Conservation (phyloP, 2,888 invertebrate species). For the Escarpia spicata region DNA sequence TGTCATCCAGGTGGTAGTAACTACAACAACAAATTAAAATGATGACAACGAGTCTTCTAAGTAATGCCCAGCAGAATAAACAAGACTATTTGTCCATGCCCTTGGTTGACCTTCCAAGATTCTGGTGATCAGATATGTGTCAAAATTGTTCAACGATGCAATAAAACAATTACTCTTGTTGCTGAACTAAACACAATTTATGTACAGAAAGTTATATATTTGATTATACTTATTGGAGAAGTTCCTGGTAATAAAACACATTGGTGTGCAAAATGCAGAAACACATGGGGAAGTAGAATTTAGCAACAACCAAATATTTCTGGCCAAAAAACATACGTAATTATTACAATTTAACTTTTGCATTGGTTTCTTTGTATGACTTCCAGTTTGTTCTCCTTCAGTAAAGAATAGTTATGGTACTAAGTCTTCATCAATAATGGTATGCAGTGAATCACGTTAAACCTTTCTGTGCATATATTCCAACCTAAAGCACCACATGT, state of each 20-base stretch:
- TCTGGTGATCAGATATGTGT: neutral
- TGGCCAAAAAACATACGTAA: too few relatives aligned
- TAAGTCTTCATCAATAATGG: neutral
- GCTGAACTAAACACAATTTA: neutral
- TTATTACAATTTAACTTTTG: neutral
- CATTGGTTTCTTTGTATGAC: neutral
- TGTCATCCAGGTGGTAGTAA: slow-evolving; percentile 61
- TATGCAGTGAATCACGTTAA: neutral
- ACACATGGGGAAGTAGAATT: too few relatives aligned
- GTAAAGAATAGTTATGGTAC: neutral
- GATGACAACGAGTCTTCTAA: neutral
- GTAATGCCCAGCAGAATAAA: neutral
- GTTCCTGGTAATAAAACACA: too few relatives aligned
- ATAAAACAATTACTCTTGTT: neutral
- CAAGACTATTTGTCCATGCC: neutral
- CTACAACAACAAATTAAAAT: slow-evolving; percentile 36
- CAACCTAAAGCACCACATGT: too few relatives aligned
- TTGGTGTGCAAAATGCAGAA: too few relatives aligned
- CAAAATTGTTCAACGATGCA: neutral
- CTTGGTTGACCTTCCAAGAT: neutral
- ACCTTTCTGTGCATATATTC: neutral
- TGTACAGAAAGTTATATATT: too few relatives aligned
- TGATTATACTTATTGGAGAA: too few relatives aligned
- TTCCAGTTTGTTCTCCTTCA: neutral
- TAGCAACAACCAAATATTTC: too few relatives aligned